Base-by-base conservation (phyloP, 1,140 invertebrate species). In the Cecropterus lyciades region DNA sequence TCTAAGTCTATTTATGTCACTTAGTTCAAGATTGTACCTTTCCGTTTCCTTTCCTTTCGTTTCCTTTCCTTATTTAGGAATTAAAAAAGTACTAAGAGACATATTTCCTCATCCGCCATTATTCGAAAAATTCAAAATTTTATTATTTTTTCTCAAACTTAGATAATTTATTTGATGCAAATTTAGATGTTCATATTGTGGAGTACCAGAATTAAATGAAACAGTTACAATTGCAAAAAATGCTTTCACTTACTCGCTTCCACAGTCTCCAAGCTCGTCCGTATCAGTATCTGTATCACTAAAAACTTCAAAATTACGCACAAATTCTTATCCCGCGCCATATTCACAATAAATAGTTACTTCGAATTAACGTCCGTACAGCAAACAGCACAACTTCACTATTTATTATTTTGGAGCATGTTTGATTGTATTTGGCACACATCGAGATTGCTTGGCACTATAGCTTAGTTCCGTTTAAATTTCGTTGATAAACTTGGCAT, bases 221-320 rank as follows among this genome's bases (percentile, higher is more conserved):
- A n/a, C n/a, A n/a, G n/a, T 24, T 24, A 24, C 20, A 5, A 24
- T 24, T 24, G 5, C 20, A 24, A 24, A 24, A n/a, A n/a, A n/a
- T 33, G 1, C 9, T 33, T 45, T 33, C 59, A 85, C 87, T 87
- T 69, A 90, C 87, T 82, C 48, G 84, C 70, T 72, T 88, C 87
- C 48, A 88, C 69, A 13, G 85, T 86, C 74, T 90, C 87, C 57
- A 80, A 73, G 49, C 87, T 90, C 0, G 68, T 80, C 13, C 72
- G 57, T 65, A 88, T 80, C 62, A 82, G 40, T 46, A 63, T 74
- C 72, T 76, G 72, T 30, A 84, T 64, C 68, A 86, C 70, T 46
- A 80, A 13, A 59, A 84, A 48, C 30, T 74, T 64, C 68, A 86
- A 67, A 43, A 82, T 8, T 14, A 76, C 74, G 76, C 79, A 75